phyloP scores from a whole-genome alignment of 2,888 invertebrate species.

The Standfussiana lucernea region DNA sequence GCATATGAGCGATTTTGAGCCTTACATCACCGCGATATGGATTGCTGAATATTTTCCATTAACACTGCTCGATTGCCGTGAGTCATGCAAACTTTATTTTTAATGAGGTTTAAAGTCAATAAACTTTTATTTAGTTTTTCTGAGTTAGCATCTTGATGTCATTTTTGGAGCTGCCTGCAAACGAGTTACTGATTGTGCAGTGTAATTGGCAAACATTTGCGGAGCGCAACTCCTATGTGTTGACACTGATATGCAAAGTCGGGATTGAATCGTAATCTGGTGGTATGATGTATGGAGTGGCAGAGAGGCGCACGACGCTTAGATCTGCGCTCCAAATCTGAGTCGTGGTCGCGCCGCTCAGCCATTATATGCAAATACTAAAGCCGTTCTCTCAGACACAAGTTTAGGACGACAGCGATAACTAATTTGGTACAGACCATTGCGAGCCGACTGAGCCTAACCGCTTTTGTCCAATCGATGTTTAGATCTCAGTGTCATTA shows the following conservation, averaged over 20 bases:
- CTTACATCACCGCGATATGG: constrained; percentile 68
- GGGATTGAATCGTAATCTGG: constrained; percentile 78
- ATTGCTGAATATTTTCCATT: constrained; percentile 71
- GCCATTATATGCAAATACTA: constrained; percentile 87
- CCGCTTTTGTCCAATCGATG: constrained; percentile 57
- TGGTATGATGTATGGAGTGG: constrained; percentile 77
- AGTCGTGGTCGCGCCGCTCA: constrained; percentile 83
- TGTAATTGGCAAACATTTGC: constrained; percentile 70
- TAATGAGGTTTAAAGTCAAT: constrained; percentile 78
- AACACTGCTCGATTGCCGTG: constrained; percentile 72
- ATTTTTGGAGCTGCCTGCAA: constrained; percentile 65
- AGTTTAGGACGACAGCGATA: constrained; percentile 80
- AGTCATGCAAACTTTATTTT: constrained; percentile 79
- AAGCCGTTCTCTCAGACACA: constrained; percentile 76
- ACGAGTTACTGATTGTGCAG: constrained; percentile 68
- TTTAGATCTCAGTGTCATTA: constrained; percentile 58
- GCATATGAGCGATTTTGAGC: constrained; percentile 70
- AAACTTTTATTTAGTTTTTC: constrained; percentile 75
- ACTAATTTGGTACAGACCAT: constrained; percentile 62
- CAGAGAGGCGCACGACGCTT: constrained; percentile 77
- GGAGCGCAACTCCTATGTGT: constrained; percentile 28
- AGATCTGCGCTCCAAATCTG: constrained; percentile 87
- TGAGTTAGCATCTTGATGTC: constrained; percentile 65
- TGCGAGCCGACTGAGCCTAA: constrained; percentile 20
- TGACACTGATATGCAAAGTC: constrained; percentile 56